Evolutionary conservation across 2,888 invertebrate species (phyloP).

Genomic region (Marronus borbonicus): DNA sequence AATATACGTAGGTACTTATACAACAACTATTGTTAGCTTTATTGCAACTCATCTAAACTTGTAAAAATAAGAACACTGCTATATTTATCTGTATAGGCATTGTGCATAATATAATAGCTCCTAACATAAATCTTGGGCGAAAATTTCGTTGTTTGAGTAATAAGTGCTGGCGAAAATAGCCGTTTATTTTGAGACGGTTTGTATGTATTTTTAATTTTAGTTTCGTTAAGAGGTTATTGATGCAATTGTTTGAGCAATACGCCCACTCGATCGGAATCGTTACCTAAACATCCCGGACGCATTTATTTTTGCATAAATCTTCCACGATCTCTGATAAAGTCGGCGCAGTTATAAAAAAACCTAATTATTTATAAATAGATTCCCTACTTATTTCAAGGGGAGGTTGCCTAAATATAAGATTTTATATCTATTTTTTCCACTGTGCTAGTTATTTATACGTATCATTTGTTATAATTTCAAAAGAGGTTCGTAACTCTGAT

Average conservation of each 20-base stretch:
- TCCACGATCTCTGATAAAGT: conserved; percentile 41
- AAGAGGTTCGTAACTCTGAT: conserved; percentile 36
- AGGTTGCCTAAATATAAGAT: conserved; percentile 45
- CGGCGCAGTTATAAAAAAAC: conserved; percentile 44
- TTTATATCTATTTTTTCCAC: conserved; percentile 46
- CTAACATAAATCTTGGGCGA: not conserved
- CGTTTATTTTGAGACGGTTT: conserved; percentile 20
- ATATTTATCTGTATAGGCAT: no score
- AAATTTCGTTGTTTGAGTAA: no score
- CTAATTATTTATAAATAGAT: conserved; percentile 39
- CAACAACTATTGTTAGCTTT: no score
- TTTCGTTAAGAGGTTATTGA: conserved; percentile 42
- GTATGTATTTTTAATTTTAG: conserved; percentile 45
- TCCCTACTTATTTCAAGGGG: conserved; percentile 45
- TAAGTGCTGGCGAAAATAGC: conserved; percentile 23
- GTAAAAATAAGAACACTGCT: no score
- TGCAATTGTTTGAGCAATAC: conserved; percentile 46
- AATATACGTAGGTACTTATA: not conserved
- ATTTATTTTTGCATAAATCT: conserved; percentile 39
- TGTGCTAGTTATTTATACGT: conserved; percentile 46
- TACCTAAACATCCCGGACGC: conserved; percentile 46
- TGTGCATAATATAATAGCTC: no score
- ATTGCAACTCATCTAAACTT: no score
- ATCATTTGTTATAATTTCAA: conserved; percentile 46
- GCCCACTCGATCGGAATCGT: conserved; percentile 35